Evolutionary conservation across 2,888 invertebrate species (phyloP), one percentile per base, ranked within the genome.

Genomic region (Cepaea hortensis): DNA sequence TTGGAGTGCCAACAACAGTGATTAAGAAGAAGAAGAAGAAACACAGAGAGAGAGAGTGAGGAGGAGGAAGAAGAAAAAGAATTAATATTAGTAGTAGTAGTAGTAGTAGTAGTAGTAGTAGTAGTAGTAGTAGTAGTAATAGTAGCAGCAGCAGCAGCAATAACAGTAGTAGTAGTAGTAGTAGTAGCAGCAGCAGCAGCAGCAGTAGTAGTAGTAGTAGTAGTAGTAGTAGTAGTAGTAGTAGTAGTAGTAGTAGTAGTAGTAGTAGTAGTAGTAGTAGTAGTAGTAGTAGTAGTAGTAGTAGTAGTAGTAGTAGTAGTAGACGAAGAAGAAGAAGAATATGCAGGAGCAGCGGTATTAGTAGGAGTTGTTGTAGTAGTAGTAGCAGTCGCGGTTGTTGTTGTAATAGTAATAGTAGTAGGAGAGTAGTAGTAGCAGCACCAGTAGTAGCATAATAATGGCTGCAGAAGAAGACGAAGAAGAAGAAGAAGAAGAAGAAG

Each of bases 51-150:
- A 35, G 35, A 1, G 35, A 35, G 35, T 35, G 35, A 1, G 35
- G 35, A 35, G 35, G 35, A 1, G 35, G 35, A 1, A 35, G 35
- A 35, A 1, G 35, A 35, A 35, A 35, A 35, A 35, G 35, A 35
- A 35, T 35, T 35, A 35, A 1, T 35, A 35, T 0, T 35, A 77
- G 77, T 77, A 77, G 77, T 77, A 77, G 77, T 77, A 77, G 77
- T 77, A 77, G 77, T 77, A 77, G 77, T 77, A 77, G 77, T 77
- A 77, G 77, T 77, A 77, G 77, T 77, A 77, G 77, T 77, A 77
- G 77, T 77, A 77, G 35, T 23, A 77, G 35, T 77, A 77, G 77
- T 77, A 77, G 35, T 77, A 77, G 77, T 72, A 15, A 3, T 55
- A 11, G 55, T 46, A 81, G 48, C 20, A 87, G 7, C n/a, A 23